These are phyloP conservation scores for Taenaris catops DNA, from an alignment of 2,888 invertebrate species.

Conservation along the genomic window DNA sequence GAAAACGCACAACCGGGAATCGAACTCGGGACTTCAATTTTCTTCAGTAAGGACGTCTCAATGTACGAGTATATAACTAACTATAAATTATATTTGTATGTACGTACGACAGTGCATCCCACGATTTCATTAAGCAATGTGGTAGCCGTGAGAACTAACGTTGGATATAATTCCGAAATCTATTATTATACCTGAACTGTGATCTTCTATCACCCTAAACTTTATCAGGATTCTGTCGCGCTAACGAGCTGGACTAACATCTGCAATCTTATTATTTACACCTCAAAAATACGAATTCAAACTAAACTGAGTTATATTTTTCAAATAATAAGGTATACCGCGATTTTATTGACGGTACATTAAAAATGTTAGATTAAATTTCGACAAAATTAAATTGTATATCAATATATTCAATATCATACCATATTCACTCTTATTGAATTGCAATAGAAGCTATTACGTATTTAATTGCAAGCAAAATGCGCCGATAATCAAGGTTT, in stretches of 20 bases:
- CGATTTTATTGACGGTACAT: neutral
- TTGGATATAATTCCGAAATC: conserved; percentile 44
- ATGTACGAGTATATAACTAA: too few relatives aligned
- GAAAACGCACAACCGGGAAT: too few relatives aligned
- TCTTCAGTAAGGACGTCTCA: too few relatives aligned
- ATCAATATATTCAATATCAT: neutral
- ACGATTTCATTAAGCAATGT: conserved; percentile 13
- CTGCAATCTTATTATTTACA: conserved; percentile 9
- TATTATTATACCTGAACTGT: conserved; percentile 26
- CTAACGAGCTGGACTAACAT: conserved; percentile 44
- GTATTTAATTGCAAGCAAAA: neutral
- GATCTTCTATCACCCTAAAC: conserved; percentile 32
- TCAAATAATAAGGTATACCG: conserved; percentile 4
- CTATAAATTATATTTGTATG: too few relatives aligned
- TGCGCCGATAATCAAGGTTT: conserved; percentile 38
- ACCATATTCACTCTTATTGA: conserved; percentile 13
- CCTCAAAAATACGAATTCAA: neutral
- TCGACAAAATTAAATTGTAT: conserved; percentile 8
- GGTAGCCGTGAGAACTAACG: conserved; percentile 27
- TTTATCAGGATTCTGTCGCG: conserved; percentile 35
- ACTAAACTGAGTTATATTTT: conserved; percentile 14
- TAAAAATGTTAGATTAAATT: conserved; percentile 13
- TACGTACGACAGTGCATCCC: conserved; percentile 1
- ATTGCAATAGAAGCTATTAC: neutral
- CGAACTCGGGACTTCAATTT: too few relatives aligned